Conservation (phyloP, 2,888 invertebrate genomes). For the Phaonia tiefii region DNA sequence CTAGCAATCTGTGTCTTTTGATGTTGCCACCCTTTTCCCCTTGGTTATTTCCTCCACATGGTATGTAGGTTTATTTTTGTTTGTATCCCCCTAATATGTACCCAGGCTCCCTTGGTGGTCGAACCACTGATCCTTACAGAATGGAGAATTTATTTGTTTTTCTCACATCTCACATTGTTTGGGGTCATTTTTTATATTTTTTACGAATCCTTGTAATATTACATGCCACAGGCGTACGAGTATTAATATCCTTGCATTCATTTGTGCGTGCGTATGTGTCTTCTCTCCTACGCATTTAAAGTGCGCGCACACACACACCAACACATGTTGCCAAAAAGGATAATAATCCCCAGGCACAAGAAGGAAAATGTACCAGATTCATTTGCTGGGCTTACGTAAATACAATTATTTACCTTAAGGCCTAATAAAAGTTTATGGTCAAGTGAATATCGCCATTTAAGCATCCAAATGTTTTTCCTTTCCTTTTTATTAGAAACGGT, state of each 20-base stretch:
- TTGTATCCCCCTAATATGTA: neutral
- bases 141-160: conserved; percentile 2
- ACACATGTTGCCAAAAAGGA: conserved; percentile 3
- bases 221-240: neutral
- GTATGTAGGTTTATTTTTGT: neutral
- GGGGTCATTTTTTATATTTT: conserved; percentile 34
- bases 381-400: conserved; percentile 65
- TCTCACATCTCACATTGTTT: neutral
- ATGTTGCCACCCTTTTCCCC: neutral
- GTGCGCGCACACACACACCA: neutral
- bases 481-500: neutral
- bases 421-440: conserved; percentile 77
- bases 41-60: conserved; percentile 45
- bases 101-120: conserved; percentile 68
- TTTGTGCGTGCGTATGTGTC: neutral
- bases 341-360: neutral
- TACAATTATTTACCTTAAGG: conserved; percentile 77
- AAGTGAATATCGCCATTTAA: neutral
- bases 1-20: neutral
- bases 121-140: conserved; percentile 15
- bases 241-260: neutral
- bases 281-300: conserved; percentile 3
- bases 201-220: neutral
- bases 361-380: neutral
- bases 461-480: no score